These are phyloP conservation scores for Drosophila flavopinicola DNA, from an alignment of 2,888 invertebrate genomes.

Conservation along the genomic window DNA sequence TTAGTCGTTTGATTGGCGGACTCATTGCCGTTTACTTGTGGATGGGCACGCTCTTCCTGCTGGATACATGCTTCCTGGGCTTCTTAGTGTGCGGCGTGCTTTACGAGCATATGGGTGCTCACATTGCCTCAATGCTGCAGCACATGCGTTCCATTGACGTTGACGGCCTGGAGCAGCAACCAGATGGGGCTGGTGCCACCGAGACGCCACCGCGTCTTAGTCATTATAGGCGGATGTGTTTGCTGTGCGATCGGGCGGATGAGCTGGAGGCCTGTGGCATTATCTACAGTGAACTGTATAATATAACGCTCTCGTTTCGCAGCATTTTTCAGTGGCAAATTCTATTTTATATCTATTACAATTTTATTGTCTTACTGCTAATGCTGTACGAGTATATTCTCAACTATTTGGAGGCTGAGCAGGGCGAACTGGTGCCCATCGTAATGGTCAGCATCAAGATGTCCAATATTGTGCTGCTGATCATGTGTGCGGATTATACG, in stretches of 20 bases:
- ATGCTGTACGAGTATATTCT: constrained; percentile 71
- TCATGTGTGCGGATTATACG: constrained; percentile 69
- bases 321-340: constrained; percentile 76
- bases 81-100: constrained; percentile 68
- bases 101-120: constrained; percentile 64
- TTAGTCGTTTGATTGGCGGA: neutral
- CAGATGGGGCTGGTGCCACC: neutral
- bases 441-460: constrained; percentile 57
- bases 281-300: constrained; percentile 71
- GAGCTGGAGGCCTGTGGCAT: constrained; percentile 66
- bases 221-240: constrained; percentile 64
- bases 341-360: constrained; percentile 75
- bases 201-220: constrained; percentile 26
- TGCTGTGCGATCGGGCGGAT: constrained; percentile 72
- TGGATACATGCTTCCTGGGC: constrained; percentile 75
- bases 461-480: constrained; percentile 66
- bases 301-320: constrained; percentile 59
- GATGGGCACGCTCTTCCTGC: constrained; percentile 69
- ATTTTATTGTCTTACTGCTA: constrained; percentile 69
- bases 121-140: constrained; percentile 58
- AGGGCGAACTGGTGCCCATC: constrained; percentile 45
- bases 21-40: constrained; percentile 66
- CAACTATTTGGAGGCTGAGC: constrained; percentile 43
- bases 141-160: constrained; percentile 54
- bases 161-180: constrained; percentile 36